These are phyloP conservation scores for Calypte anna DNA, from an alignment of 2,113 vertebrate species.

Conservation along the genomic window DNA sequence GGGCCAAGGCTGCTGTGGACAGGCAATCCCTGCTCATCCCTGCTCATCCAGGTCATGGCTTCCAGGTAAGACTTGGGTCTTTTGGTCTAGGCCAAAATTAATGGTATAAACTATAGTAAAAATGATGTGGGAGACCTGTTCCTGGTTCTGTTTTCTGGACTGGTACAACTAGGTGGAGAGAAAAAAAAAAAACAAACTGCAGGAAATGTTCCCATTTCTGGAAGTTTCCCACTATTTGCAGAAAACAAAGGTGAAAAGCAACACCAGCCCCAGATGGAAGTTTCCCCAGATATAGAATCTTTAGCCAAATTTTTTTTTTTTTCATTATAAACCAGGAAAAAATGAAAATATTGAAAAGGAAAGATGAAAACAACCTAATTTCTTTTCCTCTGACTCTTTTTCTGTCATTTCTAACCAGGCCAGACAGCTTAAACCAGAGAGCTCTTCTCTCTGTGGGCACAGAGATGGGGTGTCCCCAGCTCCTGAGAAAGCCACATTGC, in stretches of 20 bases:
- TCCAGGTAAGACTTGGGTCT: background rate
- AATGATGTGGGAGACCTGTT: background rate
- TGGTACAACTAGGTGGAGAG: background rate
- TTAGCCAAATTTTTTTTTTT: background rate
- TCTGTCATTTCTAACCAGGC: background rate
- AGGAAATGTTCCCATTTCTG: background rate
- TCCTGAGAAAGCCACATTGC: background rate
- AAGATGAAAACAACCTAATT: background rate
- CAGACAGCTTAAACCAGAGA: background rate
- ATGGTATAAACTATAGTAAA: background rate
- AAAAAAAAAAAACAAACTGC: background rate
- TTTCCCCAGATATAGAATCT: background rate
- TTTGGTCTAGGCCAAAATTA: background rate
- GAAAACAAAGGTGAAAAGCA: background rate
- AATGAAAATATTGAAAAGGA: background rate
- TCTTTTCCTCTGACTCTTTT: background rate
- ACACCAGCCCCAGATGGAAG: accelerated
- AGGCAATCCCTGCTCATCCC: background rate
- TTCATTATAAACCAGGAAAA: background rate
- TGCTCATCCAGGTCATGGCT: background rate
- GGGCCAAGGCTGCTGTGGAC: background rate
- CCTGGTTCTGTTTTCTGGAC: background rate
- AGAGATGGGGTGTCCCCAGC: background rate
- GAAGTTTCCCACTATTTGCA: background rate
- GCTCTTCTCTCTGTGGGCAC: background rate